Evolutionary conservation across 1,140 invertebrate genomes (phyloP).

Genomic region (Branchinecta lindahli): DNA sequence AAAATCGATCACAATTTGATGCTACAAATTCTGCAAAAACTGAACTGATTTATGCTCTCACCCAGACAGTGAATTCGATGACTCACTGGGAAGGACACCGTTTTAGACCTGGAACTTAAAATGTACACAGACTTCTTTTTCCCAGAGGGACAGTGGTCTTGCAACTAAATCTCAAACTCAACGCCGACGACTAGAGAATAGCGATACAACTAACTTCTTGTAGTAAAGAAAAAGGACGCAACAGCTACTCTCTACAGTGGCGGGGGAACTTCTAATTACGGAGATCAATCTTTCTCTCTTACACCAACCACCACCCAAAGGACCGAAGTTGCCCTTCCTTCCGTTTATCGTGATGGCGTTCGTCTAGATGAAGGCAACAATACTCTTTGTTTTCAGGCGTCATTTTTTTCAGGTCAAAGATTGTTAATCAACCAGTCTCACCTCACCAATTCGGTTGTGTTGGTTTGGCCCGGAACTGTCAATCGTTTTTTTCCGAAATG

Average conservation of each 20-base stretch:
- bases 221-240: not conserved
- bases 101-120: not conserved
- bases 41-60: not conserved
- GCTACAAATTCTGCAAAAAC: conserved; percentile 6
- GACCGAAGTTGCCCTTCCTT: too few relatives aligned
- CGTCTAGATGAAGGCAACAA: too few relatives aligned
- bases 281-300: not conserved
- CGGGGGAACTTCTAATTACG: not conserved
- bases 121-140: not conserved
- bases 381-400: too few relatives aligned
- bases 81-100: not conserved
- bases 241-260: not conserved
- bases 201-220: not conserved
- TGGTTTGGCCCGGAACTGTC: too few relatives aligned
- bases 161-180: not conserved
- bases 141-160: not conserved
- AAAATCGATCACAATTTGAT: not conserved
- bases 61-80: not conserved
- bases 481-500: too few relatives aligned
- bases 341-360: too few relatives aligned
- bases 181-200: not conserved
- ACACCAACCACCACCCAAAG: too few relatives aligned
- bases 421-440: too few relatives aligned
- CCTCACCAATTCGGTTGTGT: too few relatives aligned
- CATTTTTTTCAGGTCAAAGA: too few relatives aligned